Evolutionary conservation across 1,140 invertebrate species (phyloP).

Genomic region (Drosophila bipectinata): DNA sequence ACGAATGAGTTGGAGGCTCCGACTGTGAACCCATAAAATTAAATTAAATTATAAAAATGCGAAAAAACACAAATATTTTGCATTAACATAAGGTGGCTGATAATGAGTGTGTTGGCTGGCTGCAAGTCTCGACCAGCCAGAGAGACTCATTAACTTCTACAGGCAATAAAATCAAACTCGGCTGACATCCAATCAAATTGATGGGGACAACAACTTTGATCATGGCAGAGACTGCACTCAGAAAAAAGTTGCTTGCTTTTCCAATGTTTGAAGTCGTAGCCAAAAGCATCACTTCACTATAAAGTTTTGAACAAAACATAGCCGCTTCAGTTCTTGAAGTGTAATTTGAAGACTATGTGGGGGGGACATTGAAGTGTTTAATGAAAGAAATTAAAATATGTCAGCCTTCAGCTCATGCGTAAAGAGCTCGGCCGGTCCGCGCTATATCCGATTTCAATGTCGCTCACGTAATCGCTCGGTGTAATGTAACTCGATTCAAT

Average conservation of each 20-base stretch:
- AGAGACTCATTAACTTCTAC: slow-evolving; percentile 39
- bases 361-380: slow-evolving; percentile 39
- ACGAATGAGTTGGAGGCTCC: slow-evolving; percentile 15
- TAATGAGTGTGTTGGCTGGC: slow-evolving; percentile 33
- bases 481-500: slow-evolving; percentile 27
- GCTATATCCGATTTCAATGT: slow-evolving; percentile 65
- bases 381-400: slow-evolving; percentile 59
- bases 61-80: slow-evolving; percentile 37
- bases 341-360: not conserved
- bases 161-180: slow-evolving; percentile 48
- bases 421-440: slow-evolving; percentile 30
- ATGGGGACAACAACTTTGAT: slow-evolving; percentile 35
- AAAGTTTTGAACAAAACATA: not conserved
- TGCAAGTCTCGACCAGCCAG: not conserved
- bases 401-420: slow-evolving; percentile 58
- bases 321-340: not conserved
- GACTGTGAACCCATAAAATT: slow-evolving; percentile 28
- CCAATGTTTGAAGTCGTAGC: too few species aligned
- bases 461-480: slow-evolving; percentile 62
- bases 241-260: not conserved
- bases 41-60: slow-evolving; percentile 43
- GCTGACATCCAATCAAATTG: slow-evolving; percentile 55
- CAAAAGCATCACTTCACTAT: too few species aligned
- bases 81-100: slow-evolving; percentile 49
- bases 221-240: not conserved